Evolutionary conservation across 2,797 vertebrate genomes (phyloP), one percentile per base, ranked within the genome.

Genomic region (Glyptemys insculpta): DNA sequence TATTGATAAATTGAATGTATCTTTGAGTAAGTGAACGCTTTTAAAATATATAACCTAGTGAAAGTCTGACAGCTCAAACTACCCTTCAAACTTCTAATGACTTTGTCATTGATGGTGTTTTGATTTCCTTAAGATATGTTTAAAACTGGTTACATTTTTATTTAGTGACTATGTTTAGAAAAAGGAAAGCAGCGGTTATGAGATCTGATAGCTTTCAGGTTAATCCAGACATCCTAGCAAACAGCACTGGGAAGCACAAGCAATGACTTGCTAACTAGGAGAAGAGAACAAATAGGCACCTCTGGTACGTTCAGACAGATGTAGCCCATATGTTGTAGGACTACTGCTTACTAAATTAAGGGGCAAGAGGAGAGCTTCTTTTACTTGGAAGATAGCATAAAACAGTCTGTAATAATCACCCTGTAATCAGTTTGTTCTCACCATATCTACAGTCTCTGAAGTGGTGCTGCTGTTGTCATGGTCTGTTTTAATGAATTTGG

Each of bases 1-100:
- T 76, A 23, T 37, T 59, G 47, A 74, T 79, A 54, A 81, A 91
- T 83, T 79, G 34, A 27, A 79, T 65, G 2, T 9, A 50, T 8
- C 1, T 2, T 31, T 18, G 57, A 44, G 0, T 1, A 68, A 52
- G 11, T 1, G 47, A 92, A 5, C 2, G 12, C 65, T 89, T 86
- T 65, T n/a, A 18, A 79, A 27, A 9, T 5, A 2, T 4, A 90
- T 18, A 12, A 47, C 8, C 18, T 10, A 12, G 16, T 21, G 29
- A 21, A 41, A 76, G 34, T 44, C 85, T 92, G 57, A 0, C 74
- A 79, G 0, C 27, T 76, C 8, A 14, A 0, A 44, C 82, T 34
- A 59, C 76, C 19, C n/a, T 90, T 37, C 37, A 6, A 76, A 76
- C 62, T 47, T 88, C 68, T 68, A n/a, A 18, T 49, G 44, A 68